Conservation (phyloP, 2,888 invertebrate species). For the Rotaria sp. region DNA sequence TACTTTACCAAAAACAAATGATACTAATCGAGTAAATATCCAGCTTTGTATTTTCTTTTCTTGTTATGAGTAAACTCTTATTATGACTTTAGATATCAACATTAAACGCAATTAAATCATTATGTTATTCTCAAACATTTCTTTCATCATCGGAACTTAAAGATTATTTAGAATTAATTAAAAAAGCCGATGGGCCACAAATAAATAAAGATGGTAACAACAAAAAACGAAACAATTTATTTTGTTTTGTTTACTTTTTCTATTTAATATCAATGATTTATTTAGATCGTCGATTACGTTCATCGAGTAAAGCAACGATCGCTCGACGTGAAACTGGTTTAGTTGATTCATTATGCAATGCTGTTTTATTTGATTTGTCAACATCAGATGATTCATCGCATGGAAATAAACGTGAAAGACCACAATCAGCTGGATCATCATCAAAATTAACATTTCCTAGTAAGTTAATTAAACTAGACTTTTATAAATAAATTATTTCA, state of each 20-base stretch:
- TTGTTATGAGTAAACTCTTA: background rate
- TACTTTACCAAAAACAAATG: background rate
- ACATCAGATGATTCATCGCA: background rate
- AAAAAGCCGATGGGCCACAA: background rate
- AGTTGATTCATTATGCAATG: background rate
- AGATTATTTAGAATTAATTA: background rate
- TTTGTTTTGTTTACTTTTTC: background rate
- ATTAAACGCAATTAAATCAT: conserved; percentile 1
- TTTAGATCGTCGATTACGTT: conserved; percentile 13
- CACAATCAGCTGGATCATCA: background rate
- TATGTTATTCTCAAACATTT: conserved; percentile 15
- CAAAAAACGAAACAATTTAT: too few species aligned
- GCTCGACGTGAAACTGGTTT: background rate
- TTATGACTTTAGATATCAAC: background rate
- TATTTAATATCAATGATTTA: background rate
- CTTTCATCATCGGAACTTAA: background rate
- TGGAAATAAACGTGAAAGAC: conserved; percentile 2
- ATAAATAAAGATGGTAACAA: conserved; percentile 19
- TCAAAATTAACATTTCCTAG: conserved; percentile 4
- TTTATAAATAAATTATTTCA: too few species aligned
- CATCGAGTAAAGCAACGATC: background rate
- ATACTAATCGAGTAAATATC: background rate
- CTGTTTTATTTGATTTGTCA: background rate
- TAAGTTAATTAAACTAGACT: background rate
- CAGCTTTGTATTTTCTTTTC: background rate